Percentiles rank a stretch among this genome's conserved stretches.
Conservation (phyloP, 2,113 vertebrate genomes). For the Microcebus ravelobensis region DNA sequence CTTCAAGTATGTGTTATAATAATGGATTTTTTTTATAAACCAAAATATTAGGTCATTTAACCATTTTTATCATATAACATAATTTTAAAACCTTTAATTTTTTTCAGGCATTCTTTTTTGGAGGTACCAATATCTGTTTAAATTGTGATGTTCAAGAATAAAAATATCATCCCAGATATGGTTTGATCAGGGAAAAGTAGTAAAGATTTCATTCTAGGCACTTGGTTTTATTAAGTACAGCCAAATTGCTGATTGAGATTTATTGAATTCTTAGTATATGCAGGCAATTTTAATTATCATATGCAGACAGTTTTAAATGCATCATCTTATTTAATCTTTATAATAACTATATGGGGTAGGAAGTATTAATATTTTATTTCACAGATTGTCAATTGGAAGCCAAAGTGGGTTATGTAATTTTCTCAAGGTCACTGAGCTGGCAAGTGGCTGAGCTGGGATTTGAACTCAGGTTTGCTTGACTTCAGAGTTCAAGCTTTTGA, state of each 20-base stretch:
- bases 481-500: neutral
- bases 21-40: neutral
- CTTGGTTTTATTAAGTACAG: neutral
- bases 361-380: conserved; percentile 58
- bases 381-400: conserved; percentile 16
- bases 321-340: conserved; percentile 55
- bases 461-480: conserved; percentile 9
- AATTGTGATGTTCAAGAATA: conserved; percentile 17
- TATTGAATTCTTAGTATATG: conserved; percentile 30
- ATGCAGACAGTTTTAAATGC: conserved; percentile 42
- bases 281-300: conserved; percentile 34
- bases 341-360: neutral
- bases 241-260: conserved; percentile 32
- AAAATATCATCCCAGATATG: neutral
- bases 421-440: neutral
- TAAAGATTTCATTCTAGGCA: conserved; percentile 7
- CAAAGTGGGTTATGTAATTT: neutral
- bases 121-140: neutral
- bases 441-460: neutral
- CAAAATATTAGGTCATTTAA: neutral
- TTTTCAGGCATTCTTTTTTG: neutral
- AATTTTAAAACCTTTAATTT: neutral
- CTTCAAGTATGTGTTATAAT: neutral
- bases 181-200: neutral
- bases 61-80: neutral